These are phyloP conservation scores for Anhinga rufa DNA, from an alignment of 2,113 vertebrate species.

Conservation along the genomic window DNA sequence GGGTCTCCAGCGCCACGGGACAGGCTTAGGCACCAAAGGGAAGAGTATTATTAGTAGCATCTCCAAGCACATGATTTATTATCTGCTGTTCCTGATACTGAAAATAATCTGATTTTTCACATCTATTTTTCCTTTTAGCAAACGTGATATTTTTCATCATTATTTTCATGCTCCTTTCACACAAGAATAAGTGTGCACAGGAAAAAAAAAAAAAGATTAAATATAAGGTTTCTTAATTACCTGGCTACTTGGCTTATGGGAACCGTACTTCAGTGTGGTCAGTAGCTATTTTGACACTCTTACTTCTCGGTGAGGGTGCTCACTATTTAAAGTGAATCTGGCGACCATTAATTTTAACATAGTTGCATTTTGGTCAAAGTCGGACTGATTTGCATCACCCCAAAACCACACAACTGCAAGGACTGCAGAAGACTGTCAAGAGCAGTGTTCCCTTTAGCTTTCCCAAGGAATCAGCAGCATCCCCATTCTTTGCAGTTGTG, in stretches of 20 bases:
- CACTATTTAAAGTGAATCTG: background rate
- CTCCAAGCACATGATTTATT: background rate
- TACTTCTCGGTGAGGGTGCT: background rate
- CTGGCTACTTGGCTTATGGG: background rate
- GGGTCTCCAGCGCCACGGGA: accelerated
- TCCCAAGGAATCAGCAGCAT: background rate
- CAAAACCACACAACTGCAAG: background rate
- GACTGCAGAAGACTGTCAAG: background rate
- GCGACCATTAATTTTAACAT: background rate
- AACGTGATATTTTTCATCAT: background rate
- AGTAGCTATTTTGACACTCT: background rate
- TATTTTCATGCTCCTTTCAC: background rate
- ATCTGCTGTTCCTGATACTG: background rate
- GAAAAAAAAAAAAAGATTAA: background rate
- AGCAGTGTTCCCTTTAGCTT: background rate
- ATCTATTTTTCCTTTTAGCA: background rate
- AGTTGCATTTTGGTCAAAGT: background rate
- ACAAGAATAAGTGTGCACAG: background rate
- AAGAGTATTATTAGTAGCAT: background rate
- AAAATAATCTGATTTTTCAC: background rate
- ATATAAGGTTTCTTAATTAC: background rate
- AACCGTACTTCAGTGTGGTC: background rate
- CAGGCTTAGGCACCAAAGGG: background rate
- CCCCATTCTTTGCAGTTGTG: background rate
- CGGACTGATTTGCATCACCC: background rate